A percentile compares a stretch with the other conserved stretches of the same genome.
phyloP scores from a whole-genome alignment of 2,113 vertebrate species.

The Apteryx owenii region DNA sequence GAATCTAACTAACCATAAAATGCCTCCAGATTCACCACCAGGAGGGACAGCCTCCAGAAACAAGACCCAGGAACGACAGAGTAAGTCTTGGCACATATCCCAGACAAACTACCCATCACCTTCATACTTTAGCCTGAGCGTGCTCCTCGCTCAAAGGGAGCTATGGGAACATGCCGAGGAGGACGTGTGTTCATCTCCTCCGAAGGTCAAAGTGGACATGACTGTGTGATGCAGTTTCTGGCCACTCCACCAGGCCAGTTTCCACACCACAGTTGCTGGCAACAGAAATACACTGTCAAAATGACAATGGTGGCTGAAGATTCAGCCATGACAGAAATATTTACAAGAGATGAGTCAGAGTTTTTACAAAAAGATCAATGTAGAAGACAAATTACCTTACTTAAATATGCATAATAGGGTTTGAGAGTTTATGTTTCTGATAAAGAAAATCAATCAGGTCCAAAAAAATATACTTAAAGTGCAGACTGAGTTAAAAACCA shows the following conservation, averaged over 20 bases:
- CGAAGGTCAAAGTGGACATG: neutral
- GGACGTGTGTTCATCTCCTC: neutral
- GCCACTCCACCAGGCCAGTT: neutral
- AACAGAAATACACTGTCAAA: neutral
- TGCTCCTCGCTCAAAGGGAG: neutral
- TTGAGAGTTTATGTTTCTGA: neutral
- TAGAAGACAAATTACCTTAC: neutral
- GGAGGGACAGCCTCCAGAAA: neutral
- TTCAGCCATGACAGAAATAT: neutral
- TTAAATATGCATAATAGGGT: neutral
- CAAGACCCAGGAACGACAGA: neutral
- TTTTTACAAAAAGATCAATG: neutral
- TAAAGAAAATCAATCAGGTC: neutral
- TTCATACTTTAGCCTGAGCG: neutral
- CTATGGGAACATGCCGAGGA: fast-evolving
- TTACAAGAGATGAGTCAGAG: neutral
- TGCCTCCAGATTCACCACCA: fast-evolving
- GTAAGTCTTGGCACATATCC: neutral
- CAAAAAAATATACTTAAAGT: neutral
- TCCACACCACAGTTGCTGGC: neutral
- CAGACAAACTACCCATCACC: neutral
- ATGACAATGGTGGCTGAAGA: neutral
- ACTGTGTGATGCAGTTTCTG: neutral
- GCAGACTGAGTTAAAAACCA: neutral
- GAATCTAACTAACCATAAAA: neutral